These are phyloP conservation scores for Drosophila santomea DNA, from an alignment of 1,140 invertebrate species.

Conservation along the genomic window DNA sequence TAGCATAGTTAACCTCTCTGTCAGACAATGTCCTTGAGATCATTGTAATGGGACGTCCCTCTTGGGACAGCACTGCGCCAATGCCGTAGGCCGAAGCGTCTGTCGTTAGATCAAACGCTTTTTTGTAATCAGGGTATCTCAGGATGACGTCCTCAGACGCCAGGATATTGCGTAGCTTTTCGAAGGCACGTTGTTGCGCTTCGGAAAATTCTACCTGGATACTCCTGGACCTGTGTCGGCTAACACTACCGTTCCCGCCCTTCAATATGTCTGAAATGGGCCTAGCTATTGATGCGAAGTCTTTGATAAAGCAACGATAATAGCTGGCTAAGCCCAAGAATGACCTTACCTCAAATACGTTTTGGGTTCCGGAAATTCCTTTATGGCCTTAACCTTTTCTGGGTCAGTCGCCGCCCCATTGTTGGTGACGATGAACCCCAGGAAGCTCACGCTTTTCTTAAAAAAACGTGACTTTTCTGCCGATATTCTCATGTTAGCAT, in stretches of 20 bases:
- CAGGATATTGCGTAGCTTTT: conserved; percentile 21
- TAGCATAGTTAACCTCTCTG: conserved; percentile 16
- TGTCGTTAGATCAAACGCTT: conserved; percentile 26
- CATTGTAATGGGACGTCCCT: conserved; percentile 22
- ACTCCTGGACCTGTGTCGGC: neutral
- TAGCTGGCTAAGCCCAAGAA: conserved; percentile 21
- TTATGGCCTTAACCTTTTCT: conserved; percentile 19
- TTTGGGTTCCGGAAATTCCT: conserved; percentile 4
- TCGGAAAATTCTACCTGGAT: neutral
- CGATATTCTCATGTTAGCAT: conserved; percentile 23
- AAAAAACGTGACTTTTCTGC: conserved; percentile 14
- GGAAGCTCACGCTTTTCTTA: conserved; percentile 15
- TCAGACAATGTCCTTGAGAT: conserved; percentile 17
- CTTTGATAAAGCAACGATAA: conserved; percentile 16
- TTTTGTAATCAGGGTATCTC: conserved; percentile 19
- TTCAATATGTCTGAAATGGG: conserved; percentile 10
- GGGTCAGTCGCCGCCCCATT: conserved; percentile 6
- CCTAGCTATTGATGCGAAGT: neutral
- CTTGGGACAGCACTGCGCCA: conserved; percentile 17
- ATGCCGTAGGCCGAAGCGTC: conserved; percentile 16
- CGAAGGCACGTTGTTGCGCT: conserved; percentile 15
- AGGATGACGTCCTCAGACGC: neutral
- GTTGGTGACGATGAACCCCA: conserved; percentile 17
- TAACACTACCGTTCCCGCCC: conserved; percentile 16
- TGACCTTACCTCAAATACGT: conserved; percentile 7